Conservation (phyloP, 92 coral and sea anemone genomes). For the Epizoanthus scotinus region DNA sequence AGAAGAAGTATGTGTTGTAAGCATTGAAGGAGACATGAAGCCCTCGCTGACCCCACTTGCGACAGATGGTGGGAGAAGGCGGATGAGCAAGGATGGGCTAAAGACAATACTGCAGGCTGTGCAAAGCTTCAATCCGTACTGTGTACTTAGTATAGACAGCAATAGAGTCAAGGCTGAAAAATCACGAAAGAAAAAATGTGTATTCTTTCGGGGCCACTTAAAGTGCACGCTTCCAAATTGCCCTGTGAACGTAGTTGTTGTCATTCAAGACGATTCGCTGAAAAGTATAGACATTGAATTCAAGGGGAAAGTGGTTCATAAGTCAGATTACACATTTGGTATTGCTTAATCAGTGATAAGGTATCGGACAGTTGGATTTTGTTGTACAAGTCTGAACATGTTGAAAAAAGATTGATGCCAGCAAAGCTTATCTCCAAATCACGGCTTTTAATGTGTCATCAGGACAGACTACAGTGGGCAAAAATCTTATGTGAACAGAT, state of each 20-base stretch:
- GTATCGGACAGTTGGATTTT: too few species aligned
- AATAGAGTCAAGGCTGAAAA: slow-evolving; percentile 10
- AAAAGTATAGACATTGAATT: slow-evolving; percentile 7
- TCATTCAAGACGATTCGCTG: not conserved
- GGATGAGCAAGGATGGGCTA: not conserved
- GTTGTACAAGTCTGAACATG: too few species aligned
- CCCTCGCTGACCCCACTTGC: not conserved
- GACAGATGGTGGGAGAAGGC: not conserved
- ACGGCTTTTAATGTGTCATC: too few species aligned
- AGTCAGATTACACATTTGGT: slow-evolving; percentile 24
- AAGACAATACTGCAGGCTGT: slow-evolving; percentile 1
- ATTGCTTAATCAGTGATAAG: too few species aligned
- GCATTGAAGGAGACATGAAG: not conserved
- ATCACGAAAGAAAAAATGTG: slow-evolving; percentile 19
- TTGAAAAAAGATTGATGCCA: too few species aligned
- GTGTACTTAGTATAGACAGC: not conserved
- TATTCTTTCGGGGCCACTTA: slow-evolving; percentile 10
- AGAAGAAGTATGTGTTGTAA: not conserved
- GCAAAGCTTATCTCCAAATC: too few species aligned
- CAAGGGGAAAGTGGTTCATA: slow-evolving; percentile 24
- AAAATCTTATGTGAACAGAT: too few species aligned
- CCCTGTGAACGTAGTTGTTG: slow-evolving; percentile 6
- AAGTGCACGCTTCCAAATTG: slow-evolving; percentile 16
- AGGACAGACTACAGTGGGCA: too few species aligned
- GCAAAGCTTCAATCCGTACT: slow-evolving; percentile 11